A percentile compares a stretch with the other conserved stretches of the same genome.
These are phyloP conservation scores for Silurus glanis DNA, from an alignment of 2,113 vertebrate genomes.

Conservation along the genomic window DNA sequence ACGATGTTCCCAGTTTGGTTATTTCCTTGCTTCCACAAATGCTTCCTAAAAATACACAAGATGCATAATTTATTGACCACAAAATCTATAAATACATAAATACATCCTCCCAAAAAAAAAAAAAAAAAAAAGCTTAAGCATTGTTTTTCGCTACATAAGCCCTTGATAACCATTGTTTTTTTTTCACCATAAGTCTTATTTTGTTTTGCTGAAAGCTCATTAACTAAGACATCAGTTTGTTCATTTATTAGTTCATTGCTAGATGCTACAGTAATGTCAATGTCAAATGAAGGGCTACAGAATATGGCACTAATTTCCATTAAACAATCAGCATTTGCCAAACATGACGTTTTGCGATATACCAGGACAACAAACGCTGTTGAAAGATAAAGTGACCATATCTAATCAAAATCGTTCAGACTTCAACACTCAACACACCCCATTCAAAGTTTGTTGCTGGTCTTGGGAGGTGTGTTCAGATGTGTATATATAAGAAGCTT, in stretches of 20 bases:
- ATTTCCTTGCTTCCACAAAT: no score
- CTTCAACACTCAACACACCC: slow-evolving; percentile 17
- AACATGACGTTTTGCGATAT: not conserved
- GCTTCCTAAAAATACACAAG: no score
- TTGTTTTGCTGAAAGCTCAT: not conserved
- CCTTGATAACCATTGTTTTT: not conserved
- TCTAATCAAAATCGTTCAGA: slow-evolving; percentile 11
- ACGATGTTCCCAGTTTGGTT: no score
- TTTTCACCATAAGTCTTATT: not conserved
- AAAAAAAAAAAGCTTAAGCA: no score
- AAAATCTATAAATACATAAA: no score
- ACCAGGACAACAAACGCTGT: not conserved
- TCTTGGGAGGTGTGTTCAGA: slow-evolving; percentile 13
- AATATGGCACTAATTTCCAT: not conserved
- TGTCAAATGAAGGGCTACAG: not conserved
- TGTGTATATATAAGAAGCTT: slow-evolving; percentile 20
- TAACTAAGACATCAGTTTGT: not conserved
- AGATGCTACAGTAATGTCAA: not conserved
- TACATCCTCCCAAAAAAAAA: no score
- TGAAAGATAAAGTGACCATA: not conserved
- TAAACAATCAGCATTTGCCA: not conserved
- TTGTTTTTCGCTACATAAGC: not conserved
- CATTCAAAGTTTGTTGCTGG: not conserved
- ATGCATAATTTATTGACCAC: no score
- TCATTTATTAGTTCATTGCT: not conserved